Evolutionary conservation across 2,888 invertebrate genomes (phyloP), one percentile per base, ranked within the genome.

Genomic region (Polietes domitor): DNA sequence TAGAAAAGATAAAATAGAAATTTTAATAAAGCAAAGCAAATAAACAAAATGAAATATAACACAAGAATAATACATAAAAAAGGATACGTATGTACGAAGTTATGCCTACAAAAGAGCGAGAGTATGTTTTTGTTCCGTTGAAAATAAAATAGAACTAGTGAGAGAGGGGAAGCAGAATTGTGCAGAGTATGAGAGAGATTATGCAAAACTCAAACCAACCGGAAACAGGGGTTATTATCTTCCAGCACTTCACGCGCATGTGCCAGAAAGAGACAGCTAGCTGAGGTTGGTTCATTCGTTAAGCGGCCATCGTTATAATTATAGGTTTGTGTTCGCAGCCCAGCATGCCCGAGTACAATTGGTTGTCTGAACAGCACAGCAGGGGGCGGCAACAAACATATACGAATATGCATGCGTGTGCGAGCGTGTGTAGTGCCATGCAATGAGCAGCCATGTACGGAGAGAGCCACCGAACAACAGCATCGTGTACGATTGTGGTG

Each of bases 251-350:
- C 24, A 63, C 26, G n/a, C 26, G 28, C n/a, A 70, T 83, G 63
- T 15, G 80, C 28, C 50, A 32, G 17, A 80, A 61, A 73, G 63
- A 74, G 80, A 58, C 12, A 1, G 28, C 17, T 26, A 50, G 28
- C 47, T 37, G 21, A n/a, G 10, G 79, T 43, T 70, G 24, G 87
- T 87, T 86, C 88, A 63, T 73, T 88, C 80, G 80, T 85, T 87
- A 89, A 89, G 89, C 90, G 90, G 90, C 90, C 90, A 91, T 90
- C 90, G 91, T 90, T 88, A 85, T 91, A 90, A 90, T 90, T 91
- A 90, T 89, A 91, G 91, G 90, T 91, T 91, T 87, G 85, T 26
- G 75, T 61, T 12, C 19, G 21, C 24, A 24, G 12, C 24, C 4
- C 68, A 19, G 37, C 68, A n/a, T 76, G 76, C 87, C 87, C 84